phyloP scores from a whole-genome alignment of 1,140 invertebrate species.

The Probaryconus sp. region DNA sequence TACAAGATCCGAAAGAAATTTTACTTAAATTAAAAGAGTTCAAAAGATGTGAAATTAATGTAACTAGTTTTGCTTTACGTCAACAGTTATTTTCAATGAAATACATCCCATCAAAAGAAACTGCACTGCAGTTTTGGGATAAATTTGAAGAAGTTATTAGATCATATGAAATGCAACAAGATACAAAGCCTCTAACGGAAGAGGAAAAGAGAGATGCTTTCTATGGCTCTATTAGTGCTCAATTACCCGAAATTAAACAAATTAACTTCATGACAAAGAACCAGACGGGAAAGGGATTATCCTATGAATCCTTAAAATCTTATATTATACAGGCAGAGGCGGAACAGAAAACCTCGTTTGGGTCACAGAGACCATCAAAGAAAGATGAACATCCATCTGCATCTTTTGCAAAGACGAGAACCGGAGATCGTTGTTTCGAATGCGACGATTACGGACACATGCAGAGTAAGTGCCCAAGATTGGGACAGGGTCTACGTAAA shows the following conservation, averaged over 20 bases:
- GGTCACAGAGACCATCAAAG: too few relatives aligned
- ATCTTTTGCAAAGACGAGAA: not conserved
- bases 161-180: not conserved
- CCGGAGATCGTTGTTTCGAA: too few relatives aligned
- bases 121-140: not conserved
- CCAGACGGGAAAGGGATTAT: slow-evolving; percentile 18
- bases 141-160: not conserved
- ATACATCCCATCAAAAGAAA: not conserved
- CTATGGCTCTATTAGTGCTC: slow-evolving; percentile 16
- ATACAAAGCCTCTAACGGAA: slow-evolving; percentile 17
- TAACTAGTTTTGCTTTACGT: not conserved
- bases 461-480: too few relatives aligned
- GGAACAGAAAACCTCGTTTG: too few relatives aligned
- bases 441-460: too few relatives aligned
- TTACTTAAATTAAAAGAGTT: too few relatives aligned
- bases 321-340: slow-evolving; percentile 28
- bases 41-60: not conserved
- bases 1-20: not conserved
- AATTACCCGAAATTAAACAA: slow-evolving; percentile 12
- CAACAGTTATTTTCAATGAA: not conserved
- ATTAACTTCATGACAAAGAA: slow-evolving; percentile 28
- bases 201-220: slow-evolving; percentile 42
- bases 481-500: not conserved
- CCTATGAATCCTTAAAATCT: slow-evolving; percentile 40
- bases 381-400: too few relatives aligned